Conservation (phyloP, 1,140 invertebrate species). For the Cardiocondyla obscurior region DNA sequence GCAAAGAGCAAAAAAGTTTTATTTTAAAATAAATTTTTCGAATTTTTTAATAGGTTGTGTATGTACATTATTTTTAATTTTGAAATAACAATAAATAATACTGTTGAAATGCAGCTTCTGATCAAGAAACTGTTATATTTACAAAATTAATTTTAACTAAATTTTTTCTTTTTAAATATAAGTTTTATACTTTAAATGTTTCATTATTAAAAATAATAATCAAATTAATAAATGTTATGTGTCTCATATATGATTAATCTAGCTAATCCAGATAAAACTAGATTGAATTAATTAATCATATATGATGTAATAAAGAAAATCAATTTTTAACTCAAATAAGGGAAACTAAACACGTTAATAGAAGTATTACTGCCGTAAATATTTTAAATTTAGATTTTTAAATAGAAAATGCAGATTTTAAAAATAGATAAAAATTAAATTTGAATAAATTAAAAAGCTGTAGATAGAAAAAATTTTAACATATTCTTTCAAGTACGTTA, state of each 20-base stretch:
- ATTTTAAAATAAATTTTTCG: conserved; percentile 42
- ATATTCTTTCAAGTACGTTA: background rate
- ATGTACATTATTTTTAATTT: background rate
- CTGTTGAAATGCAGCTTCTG: background rate
- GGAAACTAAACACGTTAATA: conserved; percentile 81
- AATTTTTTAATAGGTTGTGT: background rate
- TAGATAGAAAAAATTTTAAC: conserved; percentile 1
- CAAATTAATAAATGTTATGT: background rate
- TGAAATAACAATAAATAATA: background rate
- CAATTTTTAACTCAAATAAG: conserved; percentile 81
- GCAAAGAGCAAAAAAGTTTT: conserved; percentile 32
- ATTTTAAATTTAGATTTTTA: conserved; percentile 23
- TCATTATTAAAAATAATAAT: background rate
- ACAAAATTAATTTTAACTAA: conserved; percentile 7
- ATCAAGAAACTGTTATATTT: background rate
- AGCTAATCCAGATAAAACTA: too few species aligned
- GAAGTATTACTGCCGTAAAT: conserved; percentile 62
- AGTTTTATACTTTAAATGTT: background rate
- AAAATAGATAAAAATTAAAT: conserved; percentile 21
- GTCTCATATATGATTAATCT: background rate
- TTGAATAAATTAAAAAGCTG: background rate
- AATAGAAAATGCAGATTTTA: conserved; percentile 35
- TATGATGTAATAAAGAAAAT: conserved; percentile 43
- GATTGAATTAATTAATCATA: too few species aligned
- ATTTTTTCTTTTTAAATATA: conserved; percentile 17